Evolutionary conservation across 2,113 vertebrate species (phyloP).

Genomic region (Helogale parvula): DNA sequence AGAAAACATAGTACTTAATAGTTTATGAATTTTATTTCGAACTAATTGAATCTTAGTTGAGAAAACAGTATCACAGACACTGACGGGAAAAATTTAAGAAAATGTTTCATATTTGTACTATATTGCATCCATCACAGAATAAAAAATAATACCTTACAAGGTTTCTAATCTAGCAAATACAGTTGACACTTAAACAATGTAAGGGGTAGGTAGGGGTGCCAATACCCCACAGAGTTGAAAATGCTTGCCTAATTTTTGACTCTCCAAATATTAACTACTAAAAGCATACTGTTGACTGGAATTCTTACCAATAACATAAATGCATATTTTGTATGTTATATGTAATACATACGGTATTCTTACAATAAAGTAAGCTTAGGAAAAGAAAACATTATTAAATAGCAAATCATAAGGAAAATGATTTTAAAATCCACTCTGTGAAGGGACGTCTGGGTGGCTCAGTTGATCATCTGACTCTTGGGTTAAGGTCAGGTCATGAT

Average conservation of each 20-base stretch:
- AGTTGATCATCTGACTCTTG: too few species aligned
- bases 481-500: too few species aligned
- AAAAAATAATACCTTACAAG: background rate
- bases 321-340: background rate
- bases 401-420: background rate
- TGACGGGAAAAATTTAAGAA: background rate
- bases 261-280: background rate
- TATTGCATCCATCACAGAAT: background rate
- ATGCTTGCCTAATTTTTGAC: background rate
- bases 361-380: background rate
- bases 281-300: background rate
- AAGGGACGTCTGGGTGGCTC: background rate
- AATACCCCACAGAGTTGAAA: background rate
- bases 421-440: slow-evolving; percentile 3
- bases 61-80: background rate
- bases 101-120: slow-evolving; percentile 16
- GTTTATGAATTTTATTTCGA: slow-evolving; percentile 23
- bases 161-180: slow-evolving; percentile 32
- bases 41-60: slow-evolving; percentile 2
- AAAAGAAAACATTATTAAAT: background rate
- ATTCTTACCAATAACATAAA: background rate
- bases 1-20: slow-evolving; percentile 38
- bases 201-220: background rate
- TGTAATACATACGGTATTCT: background rate
- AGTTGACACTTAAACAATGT: background rate